Percentiles rank a stretch among this genome's conserved stretches.
These are phyloP conservation scores for Laothoe populi DNA, from an alignment of 2,888 invertebrate genomes.

Conservation along the genomic window DNA sequence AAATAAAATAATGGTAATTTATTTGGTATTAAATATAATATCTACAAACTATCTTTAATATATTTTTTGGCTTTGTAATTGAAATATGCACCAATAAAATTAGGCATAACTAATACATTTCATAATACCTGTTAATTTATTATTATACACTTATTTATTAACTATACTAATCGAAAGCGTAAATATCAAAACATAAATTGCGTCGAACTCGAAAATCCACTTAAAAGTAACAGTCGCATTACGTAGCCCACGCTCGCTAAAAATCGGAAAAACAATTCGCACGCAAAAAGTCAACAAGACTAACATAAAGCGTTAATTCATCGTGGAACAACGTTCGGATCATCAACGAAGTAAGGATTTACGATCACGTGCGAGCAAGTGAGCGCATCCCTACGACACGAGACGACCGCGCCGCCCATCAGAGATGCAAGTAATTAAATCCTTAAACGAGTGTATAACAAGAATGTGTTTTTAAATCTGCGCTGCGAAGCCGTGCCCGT, in stretches of 20 bases:
- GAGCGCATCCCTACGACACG: conserved; percentile 39
- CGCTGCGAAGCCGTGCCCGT: conserved; percentile 53
- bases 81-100: background rate
- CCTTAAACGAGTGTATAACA: conserved; percentile 81
- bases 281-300: conserved; percentile 73
- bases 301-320: conserved; percentile 69
- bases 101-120: background rate
- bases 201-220: conserved; percentile 75
- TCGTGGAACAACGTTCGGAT: conserved; percentile 69
- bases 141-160: conserved; percentile 9
- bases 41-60: too few species aligned
- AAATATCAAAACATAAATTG: conserved; percentile 74
- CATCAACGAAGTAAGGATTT: conserved; percentile 79
- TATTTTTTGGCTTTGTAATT: too few species aligned
- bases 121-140: conserved; percentile 2
- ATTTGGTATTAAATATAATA: too few species aligned
- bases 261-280: conserved; percentile 69
- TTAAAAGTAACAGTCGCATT: conserved; percentile 72
- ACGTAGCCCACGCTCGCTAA: conserved; percentile 70
- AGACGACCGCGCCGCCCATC: conserved; percentile 57
- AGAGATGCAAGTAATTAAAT: conserved; percentile 80
- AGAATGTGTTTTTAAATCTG: conserved; percentile 74
- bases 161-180: conserved; percentile 60
- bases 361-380: conserved; percentile 71
- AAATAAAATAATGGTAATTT: too few species aligned